Evolutionary conservation across 2,888 invertebrate genomes (phyloP), one percentile per base, ranked within the genome.

Genomic region (Mesopsocus fuscifrons): DNA sequence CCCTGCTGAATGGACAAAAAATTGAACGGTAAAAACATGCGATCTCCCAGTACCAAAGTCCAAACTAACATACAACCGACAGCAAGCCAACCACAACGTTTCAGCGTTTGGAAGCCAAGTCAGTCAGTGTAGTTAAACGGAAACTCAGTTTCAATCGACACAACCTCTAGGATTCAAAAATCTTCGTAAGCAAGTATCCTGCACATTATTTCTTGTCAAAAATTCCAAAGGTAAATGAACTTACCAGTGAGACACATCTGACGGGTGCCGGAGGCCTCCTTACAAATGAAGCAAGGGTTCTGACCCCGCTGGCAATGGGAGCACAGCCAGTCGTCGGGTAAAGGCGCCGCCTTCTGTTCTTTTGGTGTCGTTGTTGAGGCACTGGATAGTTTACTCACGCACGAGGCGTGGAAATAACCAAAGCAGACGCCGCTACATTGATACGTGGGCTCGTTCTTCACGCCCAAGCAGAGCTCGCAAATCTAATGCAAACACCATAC

Each of bases 221-320:
- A n/a, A n/a, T n/a, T n/a, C n/a, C n/a, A n/a, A n/a, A n/a, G n/a
- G n/a, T n/a, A n/a, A n/a, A n/a, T n/a, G n/a, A n/a, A n/a, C n/a
- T n/a, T 16, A 16, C 38, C 38, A 5, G 18, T 21, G 3, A 17
- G 5, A 38, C 38, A 38, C 21, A 20, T 38, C 11, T 38, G 38
- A 13, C 38, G 15, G 17, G 20, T 38, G 4, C 38, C 38, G 21
- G n/a, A n/a, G 6, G 4, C 5, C 6, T 21, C 20, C 8, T 38
- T 38, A 51, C 82, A 82, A 3, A 76, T 70, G 49, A 75, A 77
- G 55, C 82, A 82, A 1, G 70, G 75, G 1, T 62, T 63, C 3
- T 69, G 63, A 3, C 69, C 63, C 9, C 65, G 63, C 1, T 62
- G 54, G 52, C 82, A 82, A 51, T 74, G 69, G 3, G 67, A 64